Conservation (phyloP, 2,113 vertebrate genomes). For the Antennarius striatus region DNA sequence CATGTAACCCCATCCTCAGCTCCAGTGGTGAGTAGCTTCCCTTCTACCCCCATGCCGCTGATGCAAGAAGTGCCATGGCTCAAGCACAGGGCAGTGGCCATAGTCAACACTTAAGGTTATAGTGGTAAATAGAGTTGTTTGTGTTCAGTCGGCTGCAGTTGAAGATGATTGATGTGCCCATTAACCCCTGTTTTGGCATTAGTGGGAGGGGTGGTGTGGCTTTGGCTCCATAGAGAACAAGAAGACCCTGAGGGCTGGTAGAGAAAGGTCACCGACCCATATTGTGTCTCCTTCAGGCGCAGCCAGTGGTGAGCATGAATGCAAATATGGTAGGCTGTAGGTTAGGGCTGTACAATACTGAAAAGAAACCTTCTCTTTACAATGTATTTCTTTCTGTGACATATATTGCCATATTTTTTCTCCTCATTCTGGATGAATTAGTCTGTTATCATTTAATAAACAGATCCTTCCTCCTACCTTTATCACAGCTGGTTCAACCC, state of each 20-base stretch:
- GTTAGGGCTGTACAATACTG: constrained; percentile 5
- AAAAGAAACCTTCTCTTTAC: too few species aligned
- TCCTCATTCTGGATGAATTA: too few species aligned
- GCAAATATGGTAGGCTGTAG: constrained; percentile 44
- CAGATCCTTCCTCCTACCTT: too few species aligned
- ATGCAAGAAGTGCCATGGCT: constrained; percentile 45
- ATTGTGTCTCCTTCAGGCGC: constrained; percentile 61
- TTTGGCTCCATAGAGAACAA: constrained; percentile 48
- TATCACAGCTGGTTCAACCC: too few species aligned
- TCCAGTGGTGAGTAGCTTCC: constrained; percentile 16
- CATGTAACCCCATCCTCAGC: constrained; percentile 31
- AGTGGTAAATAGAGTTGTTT: constrained; percentile 71
- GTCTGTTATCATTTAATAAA: too few species aligned
- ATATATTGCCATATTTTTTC: too few species aligned
- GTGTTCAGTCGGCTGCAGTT: constrained; percentile 63
- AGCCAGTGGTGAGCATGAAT: constrained; percentile 52
- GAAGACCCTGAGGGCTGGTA: constrained; percentile 55
- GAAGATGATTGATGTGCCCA: constrained; percentile 75
- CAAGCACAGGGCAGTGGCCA: constrained; percentile 57
- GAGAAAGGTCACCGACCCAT: constrained; percentile 72
- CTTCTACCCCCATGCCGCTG: constrained; percentile 33
- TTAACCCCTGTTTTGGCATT: constrained; percentile 62
- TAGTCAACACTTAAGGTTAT: constrained; percentile 68
- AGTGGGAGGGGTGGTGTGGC: constrained; percentile 30
- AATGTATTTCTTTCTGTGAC: too few species aligned